These are phyloP conservation scores for Congeria kusceri DNA, from an alignment of 2,888 invertebrate genomes.

Conservation along the genomic window DNA sequence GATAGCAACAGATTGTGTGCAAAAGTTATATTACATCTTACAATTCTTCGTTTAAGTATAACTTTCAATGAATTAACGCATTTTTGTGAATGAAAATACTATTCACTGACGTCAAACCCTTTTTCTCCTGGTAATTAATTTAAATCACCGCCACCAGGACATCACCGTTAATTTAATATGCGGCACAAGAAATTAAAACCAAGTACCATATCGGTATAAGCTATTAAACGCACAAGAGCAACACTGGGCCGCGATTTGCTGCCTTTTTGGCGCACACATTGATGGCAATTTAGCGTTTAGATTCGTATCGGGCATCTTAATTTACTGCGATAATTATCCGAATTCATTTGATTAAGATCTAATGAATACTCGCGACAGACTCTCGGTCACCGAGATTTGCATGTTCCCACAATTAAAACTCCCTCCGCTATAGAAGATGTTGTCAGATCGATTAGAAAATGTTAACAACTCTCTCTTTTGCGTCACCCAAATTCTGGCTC, in stretches of 20 bases:
- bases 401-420: slow-evolving; percentile 11
- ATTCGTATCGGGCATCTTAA: slow-evolving; percentile 43
- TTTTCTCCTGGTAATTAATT: too few relatives aligned
- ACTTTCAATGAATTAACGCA: too few relatives aligned
- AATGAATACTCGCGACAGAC: slow-evolving; percentile 36
- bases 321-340: slow-evolving; percentile 53
- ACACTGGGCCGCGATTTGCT: not conserved
- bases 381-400: slow-evolving; percentile 30
- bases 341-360: slow-evolving; percentile 52
- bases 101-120: too few relatives aligned
- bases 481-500: too few relatives aligned
- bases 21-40: too few relatives aligned
- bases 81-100: too few relatives aligned
- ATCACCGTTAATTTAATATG: slow-evolving; percentile 3
- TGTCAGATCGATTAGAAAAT: too few relatives aligned
- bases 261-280: slow-evolving; percentile 25
- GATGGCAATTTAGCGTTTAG: slow-evolving; percentile 40
- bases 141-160: too few relatives aligned
- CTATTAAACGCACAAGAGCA: not conserved
- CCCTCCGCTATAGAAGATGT: not conserved
- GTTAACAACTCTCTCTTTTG: too few relatives aligned
- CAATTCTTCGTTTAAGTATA: too few relatives aligned
- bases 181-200: not conserved
- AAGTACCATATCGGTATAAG: not conserved
- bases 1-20: too few relatives aligned